These are phyloP conservation scores for Archivesica marissinica DNA, from an alignment of 1,140 invertebrate genomes.

Conservation along the genomic window DNA sequence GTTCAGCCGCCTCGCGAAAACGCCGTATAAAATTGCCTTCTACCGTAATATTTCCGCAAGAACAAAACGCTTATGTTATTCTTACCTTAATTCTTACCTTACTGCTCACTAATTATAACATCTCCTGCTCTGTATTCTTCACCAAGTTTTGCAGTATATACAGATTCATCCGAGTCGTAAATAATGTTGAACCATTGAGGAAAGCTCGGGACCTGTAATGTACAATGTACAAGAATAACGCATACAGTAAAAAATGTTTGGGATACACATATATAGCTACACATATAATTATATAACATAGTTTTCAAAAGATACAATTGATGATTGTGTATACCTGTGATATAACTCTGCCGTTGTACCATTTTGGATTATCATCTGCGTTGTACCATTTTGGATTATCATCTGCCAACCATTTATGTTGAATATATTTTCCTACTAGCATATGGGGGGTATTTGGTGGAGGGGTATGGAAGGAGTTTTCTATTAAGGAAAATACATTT, in stretches of 20 bases:
- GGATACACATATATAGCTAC: not conserved
- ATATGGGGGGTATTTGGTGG: constrained; percentile 18
- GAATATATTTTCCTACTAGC: constrained; percentile 25
- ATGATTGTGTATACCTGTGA: not conserved
- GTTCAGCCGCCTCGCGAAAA: not conserved
- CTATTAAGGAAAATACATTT: not conserved
- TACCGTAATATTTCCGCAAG: not conserved
- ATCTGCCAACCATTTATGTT: constrained; percentile 27
- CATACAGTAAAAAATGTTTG: not conserved
- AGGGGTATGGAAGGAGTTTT: not conserved
- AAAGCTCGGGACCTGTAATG: not conserved
- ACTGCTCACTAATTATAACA: no score
- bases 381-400: constrained; percentile 23
- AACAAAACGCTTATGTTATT: not conserved
- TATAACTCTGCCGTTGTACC: constrained; percentile 28
- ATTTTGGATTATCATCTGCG: no score
- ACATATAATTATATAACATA: not conserved
- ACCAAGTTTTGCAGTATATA: not conserved
- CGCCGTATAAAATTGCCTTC: not conserved
- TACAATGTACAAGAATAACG: not conserved
- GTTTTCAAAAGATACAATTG: no score
- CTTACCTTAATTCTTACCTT: not conserved
- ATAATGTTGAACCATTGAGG: not conserved
- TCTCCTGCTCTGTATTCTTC: not conserved
- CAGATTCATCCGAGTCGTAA: not conserved